Evolutionary conservation across 2,113 vertebrate genomes (phyloP).

Genomic region (Etheostoma cragini): DNA sequence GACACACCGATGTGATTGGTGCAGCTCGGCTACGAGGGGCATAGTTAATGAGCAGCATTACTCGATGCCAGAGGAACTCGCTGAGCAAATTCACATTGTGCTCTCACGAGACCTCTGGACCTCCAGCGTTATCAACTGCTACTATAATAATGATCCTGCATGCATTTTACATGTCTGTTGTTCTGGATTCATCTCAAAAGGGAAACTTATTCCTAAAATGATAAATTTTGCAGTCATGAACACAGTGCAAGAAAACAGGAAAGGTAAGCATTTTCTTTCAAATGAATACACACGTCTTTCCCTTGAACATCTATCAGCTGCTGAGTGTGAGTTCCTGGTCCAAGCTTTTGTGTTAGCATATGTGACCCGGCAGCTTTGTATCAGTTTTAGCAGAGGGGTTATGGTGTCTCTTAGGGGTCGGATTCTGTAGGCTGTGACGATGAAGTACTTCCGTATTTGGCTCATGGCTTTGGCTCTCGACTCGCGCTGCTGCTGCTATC

Average conservation of each 20-base stretch:
- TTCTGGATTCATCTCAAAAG: neutral
- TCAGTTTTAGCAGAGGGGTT: too few relatives aligned
- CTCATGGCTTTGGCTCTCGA: slow-evolving; percentile 18
- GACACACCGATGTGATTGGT: too few relatives aligned
- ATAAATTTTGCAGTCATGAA: too few relatives aligned
- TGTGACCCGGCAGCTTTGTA: slow-evolving; percentile 22
- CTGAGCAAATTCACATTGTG: too few relatives aligned
- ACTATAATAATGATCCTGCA: neutral
- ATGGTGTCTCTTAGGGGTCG: slow-evolving; percentile 42
- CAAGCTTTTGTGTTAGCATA: slow-evolving; percentile 10
- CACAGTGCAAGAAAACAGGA: too few relatives aligned
- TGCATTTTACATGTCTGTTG: neutral
- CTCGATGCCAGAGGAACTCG: too few relatives aligned
- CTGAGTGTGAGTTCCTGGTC: neutral
- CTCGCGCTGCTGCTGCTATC: neutral
- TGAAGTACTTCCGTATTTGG: slow-evolving; percentile 47
- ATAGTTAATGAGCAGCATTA: too few relatives aligned
- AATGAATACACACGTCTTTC: neutral
- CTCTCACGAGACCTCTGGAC: too few relatives aligned
- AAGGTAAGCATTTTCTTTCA: too few relatives aligned
- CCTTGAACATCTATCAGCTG: neutral
- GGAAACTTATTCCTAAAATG: too few relatives aligned
- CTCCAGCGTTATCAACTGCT: too few relatives aligned
- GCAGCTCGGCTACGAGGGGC: too few relatives aligned
- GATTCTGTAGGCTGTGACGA: slow-evolving; percentile 39